Evolutionary conservation across 2,113 vertebrate species (phyloP).

Genomic region (Sula dactylatra): DNA sequence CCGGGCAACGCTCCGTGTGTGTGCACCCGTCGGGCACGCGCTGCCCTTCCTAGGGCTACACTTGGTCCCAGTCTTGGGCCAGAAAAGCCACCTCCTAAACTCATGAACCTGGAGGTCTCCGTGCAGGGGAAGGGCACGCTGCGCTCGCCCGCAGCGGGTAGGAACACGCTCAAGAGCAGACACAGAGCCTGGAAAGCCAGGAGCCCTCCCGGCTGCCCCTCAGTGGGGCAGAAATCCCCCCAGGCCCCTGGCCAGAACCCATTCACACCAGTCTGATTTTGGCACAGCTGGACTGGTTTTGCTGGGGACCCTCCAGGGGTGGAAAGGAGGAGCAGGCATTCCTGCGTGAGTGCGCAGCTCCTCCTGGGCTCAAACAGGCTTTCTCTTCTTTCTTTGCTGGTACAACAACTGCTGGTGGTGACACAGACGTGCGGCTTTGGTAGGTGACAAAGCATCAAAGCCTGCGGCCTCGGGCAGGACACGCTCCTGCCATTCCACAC

Average conservation of each 20-base stretch:
- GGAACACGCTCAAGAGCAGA: neutral
- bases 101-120: too few species aligned
- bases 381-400: neutral
- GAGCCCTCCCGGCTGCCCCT: neutral
- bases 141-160: neutral
- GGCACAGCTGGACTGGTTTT: neutral
- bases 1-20: neutral
- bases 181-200: neutral
- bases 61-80: rapidly evolving
- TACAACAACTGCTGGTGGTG: neutral
- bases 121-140: too few species aligned
- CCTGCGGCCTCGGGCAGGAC: neutral
- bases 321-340: neutral
- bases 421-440: neutral
- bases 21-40: rapidly evolving
- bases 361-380: neutral
- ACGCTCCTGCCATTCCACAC: neutral
- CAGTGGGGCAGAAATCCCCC: neutral
- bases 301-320: neutral
- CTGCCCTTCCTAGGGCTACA: neutral
- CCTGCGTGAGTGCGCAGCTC: neutral
- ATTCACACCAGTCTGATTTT: neutral
- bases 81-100: neutral
- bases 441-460: neutral
- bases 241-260: neutral